Evolutionary conservation across 2,888 invertebrate species (phyloP).

Genomic region (Limnephilus marmoratus): DNA sequence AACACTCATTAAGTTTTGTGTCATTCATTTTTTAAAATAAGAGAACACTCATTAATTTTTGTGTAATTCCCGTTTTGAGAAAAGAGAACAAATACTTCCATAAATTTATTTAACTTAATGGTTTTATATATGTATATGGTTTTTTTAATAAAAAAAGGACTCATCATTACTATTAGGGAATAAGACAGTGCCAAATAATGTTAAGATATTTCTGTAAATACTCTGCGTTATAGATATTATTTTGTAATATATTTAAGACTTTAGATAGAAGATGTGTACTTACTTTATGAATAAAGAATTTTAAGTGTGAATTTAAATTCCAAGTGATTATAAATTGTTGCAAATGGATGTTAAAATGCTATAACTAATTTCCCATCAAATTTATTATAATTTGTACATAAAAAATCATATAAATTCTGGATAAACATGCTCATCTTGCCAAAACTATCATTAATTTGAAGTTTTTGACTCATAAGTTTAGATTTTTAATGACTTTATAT

Average conservation of each 20-base stretch:
- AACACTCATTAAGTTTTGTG: not conserved
- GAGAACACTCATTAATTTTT: not conserved
- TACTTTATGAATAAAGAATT: constrained; percentile 19
- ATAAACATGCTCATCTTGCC: not conserved
- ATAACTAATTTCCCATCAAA: too few relatives aligned
- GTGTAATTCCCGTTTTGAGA: not conserved
- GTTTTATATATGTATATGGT: not conserved
- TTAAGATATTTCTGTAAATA: constrained; percentile 61
- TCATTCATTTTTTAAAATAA: not conserved
- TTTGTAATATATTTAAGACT: constrained; percentile 30
- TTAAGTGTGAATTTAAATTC: constrained; percentile 40
- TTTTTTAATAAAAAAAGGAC: not conserved
- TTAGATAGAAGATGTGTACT: constrained; percentile 40
- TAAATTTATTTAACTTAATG: not conserved
- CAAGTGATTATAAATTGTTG: constrained; percentile 45
- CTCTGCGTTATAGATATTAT: constrained; percentile 35
- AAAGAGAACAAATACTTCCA: not conserved
- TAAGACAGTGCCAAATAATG: constrained; percentile 65
- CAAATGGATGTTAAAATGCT: not conserved
- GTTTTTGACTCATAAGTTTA: not conserved
- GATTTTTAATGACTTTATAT: not conserved
- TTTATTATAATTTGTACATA: not conserved
- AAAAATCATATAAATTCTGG: not conserved
- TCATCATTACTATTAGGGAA: constrained; percentile 51
- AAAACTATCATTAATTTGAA: not conserved